Conservation (phyloP, 2,797 vertebrate species). For the Synaphobranchus kaupii region DNA sequence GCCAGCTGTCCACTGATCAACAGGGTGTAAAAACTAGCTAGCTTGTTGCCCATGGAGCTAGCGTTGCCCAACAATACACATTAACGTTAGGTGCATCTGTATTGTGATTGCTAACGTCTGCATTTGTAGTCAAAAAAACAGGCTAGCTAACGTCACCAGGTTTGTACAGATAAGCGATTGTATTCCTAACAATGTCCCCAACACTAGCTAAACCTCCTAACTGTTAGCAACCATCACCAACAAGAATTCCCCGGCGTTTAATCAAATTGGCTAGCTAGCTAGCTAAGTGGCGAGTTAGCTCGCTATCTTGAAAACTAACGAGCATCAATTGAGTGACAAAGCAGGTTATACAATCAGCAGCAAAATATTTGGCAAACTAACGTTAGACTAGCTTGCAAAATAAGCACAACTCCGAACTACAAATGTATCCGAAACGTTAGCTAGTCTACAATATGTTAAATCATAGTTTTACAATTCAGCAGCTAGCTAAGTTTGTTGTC, state of each 20-base stretch:
- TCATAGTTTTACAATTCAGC: no score
- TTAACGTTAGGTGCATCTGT: neutral
- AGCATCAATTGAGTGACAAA: neutral
- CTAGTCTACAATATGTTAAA: no score
- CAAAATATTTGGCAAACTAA: neutral
- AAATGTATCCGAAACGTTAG: no score
- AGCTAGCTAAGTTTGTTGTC: no score
- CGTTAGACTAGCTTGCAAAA: neutral
- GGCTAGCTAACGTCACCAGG: neutral
- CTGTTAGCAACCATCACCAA: no score
- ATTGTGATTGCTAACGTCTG: neutral
- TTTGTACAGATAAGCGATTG: neutral
- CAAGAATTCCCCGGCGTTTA: no score
- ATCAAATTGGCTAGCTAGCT: no score
- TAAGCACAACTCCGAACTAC: neutral
- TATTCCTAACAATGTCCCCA: neutral
- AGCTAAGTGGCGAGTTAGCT: no score
- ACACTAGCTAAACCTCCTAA: neutral
- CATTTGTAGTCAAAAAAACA: neutral
- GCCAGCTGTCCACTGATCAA: neutral
- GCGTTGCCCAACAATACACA: no score
- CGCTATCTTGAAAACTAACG: no score
- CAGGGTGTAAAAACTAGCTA: neutral
- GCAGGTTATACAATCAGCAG: neutral
- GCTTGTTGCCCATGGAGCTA: neutral